phyloP scores from a whole-genome alignment of 2,888 invertebrate species.

The Aelia acuminata region DNA sequence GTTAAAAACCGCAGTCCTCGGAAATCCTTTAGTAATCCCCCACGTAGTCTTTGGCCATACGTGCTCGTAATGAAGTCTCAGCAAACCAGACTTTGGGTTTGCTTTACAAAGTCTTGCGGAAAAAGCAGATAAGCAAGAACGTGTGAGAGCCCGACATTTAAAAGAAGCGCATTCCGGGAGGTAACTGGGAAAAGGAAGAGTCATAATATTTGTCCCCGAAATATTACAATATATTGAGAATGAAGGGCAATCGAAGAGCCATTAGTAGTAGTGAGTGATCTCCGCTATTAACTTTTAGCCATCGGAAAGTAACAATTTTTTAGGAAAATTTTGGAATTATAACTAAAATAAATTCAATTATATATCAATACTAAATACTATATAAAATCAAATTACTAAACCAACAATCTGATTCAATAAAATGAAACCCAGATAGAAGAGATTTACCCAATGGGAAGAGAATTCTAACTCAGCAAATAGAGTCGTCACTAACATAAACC shows the following conservation, averaged over 20 bases:
- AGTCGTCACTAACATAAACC: too few species aligned
- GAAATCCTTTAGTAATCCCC: neutral
- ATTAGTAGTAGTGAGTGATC: neutral
- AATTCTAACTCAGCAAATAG: neutral
- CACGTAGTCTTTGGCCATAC: neutral
- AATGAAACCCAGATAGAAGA: neutral
- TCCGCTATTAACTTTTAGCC: neutral
- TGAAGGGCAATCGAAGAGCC: neutral
- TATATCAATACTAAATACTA: too few species aligned
- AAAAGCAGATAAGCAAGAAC: neutral
- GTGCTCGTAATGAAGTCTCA: neutral
- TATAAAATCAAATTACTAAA: too few species aligned
- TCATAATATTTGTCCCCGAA: neutral
- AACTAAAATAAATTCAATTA: too few species aligned
- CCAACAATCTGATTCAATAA: neutral
- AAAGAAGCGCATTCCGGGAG: neutral
- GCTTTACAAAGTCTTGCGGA: neutral
- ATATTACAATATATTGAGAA: neutral
- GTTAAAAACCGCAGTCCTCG: neutral
- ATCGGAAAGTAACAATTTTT: neutral
- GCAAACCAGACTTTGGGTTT: neutral
- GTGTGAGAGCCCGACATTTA: constrained; percentile 5
- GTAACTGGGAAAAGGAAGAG: neutral
- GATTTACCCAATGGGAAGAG: neutral
- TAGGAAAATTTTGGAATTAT: neutral